Conservation (phyloP, 2,888 invertebrate genomes). For the Zaprionus bogoriensis region DNA sequence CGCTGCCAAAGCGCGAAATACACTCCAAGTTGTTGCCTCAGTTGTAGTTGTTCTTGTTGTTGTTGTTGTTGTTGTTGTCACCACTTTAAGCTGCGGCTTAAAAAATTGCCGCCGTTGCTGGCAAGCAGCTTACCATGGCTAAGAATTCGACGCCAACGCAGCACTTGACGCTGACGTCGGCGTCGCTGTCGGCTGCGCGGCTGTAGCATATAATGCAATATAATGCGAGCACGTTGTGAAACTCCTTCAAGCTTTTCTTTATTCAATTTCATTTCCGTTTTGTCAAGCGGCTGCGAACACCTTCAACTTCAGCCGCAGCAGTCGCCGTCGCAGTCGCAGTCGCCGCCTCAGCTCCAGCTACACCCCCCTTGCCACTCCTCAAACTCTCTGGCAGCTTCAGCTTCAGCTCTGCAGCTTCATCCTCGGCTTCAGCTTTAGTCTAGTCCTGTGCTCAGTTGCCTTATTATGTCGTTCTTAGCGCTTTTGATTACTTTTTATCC, state of each 20-base stretch:
- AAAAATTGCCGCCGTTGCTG: constrained; percentile 41
- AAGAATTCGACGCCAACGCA: constrained; percentile 50
- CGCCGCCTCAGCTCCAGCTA: not conserved
- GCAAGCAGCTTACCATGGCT: constrained; percentile 55
- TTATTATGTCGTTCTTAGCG: constrained; percentile 76
- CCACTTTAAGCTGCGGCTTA: constrained; percentile 73
- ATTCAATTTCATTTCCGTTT: constrained; percentile 73
- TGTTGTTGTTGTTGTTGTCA: constrained; percentile 55
- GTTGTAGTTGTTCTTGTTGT: constrained; percentile 12
- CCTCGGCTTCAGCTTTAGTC: constrained; percentile 17
- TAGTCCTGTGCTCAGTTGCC: constrained; percentile 58
- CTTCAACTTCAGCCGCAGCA: constrained; percentile 40
- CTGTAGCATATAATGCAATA: constrained; percentile 56
- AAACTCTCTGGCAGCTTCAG: constrained; percentile 6
- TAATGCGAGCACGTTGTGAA: constrained; percentile 24
- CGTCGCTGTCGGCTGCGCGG: not conserved
- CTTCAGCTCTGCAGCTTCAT: constrained; percentile 8
- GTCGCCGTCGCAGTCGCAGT: not conserved
- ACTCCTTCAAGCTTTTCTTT: constrained; percentile 55
- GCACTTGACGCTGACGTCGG: constrained; percentile 44
- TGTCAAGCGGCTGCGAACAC: constrained; percentile 62
- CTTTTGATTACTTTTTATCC: constrained; percentile 78
- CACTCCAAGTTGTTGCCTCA: constrained; percentile 13
- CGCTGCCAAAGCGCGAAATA: constrained; percentile 31
- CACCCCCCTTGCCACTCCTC: not conserved